Evolutionary conservation across 2,888 invertebrate species (phyloP).

Genomic region (Tryphoninae sp.): DNA sequence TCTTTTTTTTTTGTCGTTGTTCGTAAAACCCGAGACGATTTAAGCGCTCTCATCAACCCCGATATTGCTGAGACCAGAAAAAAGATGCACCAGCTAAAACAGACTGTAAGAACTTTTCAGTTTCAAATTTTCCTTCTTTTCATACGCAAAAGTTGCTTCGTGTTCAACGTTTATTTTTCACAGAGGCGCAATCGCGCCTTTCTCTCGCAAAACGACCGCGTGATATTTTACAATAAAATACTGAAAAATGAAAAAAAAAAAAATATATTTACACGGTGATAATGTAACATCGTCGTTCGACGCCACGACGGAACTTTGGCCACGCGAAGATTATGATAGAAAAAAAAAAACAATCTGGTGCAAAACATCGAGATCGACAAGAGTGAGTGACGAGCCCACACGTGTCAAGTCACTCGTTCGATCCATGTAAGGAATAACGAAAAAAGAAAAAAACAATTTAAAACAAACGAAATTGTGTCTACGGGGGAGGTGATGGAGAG

Average conservation of each 20-base stretch:
- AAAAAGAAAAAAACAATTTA: background rate
- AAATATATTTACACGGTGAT: constrained; percentile 44
- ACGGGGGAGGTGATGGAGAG: constrained; percentile 8
- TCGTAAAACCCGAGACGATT: background rate
- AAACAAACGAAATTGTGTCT: constrained; percentile 33
- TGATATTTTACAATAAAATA: constrained; percentile 54
- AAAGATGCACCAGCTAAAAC: constrained; percentile 18
- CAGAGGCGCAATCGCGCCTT: constrained; percentile 28
- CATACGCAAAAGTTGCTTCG: constrained; percentile 36
- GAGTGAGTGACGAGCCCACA: constrained; percentile 6
- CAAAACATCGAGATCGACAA: constrained; percentile 48
- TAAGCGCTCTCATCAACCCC: constrained; percentile 1
- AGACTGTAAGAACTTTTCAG: constrained; percentile 28
- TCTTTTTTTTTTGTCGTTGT: background rate
- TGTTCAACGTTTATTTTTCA: constrained; percentile 35
- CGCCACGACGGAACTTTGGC: constrained; percentile 48
- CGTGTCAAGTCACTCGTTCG: constrained; percentile 40
- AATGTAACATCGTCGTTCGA: constrained; percentile 31
- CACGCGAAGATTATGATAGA: constrained; percentile 28
- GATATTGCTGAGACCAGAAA: constrained; percentile 15
- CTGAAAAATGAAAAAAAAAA: constrained; percentile 28
- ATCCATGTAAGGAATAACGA: constrained; percentile 19
- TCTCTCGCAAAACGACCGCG: constrained; percentile 56
- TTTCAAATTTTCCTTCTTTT: constrained; percentile 19
- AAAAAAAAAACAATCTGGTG: constrained; percentile 41